Conservation (phyloP, 2,797 vertebrate genomes). For the Heteromormyrus szaboi region DNA sequence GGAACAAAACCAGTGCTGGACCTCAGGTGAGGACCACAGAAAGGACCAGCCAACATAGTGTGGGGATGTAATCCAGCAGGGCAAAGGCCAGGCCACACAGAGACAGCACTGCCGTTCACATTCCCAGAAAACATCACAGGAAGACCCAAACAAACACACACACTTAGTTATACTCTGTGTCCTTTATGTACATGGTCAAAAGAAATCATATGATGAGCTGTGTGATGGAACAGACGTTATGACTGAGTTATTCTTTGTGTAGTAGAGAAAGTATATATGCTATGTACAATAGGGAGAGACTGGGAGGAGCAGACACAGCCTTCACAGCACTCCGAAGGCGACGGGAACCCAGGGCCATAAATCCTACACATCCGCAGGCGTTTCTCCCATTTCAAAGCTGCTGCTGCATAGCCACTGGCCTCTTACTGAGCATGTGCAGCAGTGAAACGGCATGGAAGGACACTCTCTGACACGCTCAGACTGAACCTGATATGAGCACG, state of each 20-base stretch:
- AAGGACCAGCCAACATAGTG: not conserved
- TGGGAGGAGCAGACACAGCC: not conserved
- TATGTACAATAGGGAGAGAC: not conserved
- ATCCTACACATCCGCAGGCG: not conserved
- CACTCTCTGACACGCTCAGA: not conserved
- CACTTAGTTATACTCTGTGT: not conserved
- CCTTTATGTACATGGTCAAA: not conserved
- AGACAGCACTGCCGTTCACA: not conserved
- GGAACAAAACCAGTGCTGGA: not conserved
- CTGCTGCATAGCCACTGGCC: not conserved
- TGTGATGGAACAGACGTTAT: not conserved
- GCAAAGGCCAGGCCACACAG: not conserved
- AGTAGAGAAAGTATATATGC: not conserved
- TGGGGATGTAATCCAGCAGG: not conserved
- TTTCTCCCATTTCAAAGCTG: not conserved
- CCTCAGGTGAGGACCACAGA: not conserved
- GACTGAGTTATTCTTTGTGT: not conserved
- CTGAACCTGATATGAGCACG: not conserved
- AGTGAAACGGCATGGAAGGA: not conserved
- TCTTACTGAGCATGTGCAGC: not conserved
- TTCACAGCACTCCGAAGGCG: not conserved
- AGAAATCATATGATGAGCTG: not conserved
- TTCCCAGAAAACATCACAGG: not conserved
- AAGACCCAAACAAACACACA: not conserved
- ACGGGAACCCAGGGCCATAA: not conserved